A percentile compares a stretch with the other conserved stretches of the same genome.
Evolutionary conservation across 2,113 vertebrate species (phyloP).

Genomic region (Phyllostomus hastatus): DNA sequence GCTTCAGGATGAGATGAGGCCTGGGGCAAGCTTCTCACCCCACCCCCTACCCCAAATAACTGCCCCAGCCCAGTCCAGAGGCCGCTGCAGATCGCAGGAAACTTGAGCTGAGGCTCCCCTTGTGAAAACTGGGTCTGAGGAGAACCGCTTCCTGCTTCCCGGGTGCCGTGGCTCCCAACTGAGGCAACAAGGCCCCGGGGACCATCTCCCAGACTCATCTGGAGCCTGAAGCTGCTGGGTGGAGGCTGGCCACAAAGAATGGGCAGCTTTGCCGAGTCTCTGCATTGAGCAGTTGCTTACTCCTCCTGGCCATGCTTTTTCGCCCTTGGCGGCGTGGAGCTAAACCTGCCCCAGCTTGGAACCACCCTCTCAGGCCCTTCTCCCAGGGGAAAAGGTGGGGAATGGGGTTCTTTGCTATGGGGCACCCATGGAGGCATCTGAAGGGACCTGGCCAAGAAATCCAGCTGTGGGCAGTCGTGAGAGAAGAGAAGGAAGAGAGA

Average conservation of each 20-base stretch:
- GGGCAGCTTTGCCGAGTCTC: not conserved
- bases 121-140: not conserved
- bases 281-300: slow-evolving; percentile 8
- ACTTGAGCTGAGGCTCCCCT: not conserved
- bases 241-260: not conserved
- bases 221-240: not conserved
- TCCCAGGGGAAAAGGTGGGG: slow-evolving; percentile 49
- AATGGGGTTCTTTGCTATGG: not conserved
- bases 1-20: not conserved
- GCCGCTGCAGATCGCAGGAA: not conserved
- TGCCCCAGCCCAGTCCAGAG: not conserved
- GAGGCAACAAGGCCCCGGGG: not conserved
- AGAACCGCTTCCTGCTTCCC: not conserved
- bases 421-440: not conserved
- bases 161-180: not conserved
- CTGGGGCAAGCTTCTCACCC: not conserved
- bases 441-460: not conserved
- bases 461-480: not conserved
- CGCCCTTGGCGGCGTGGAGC: not conserved
- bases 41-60: not conserved
- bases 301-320: no score
- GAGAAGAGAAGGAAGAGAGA: not conserved
- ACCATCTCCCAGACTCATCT: not conserved
- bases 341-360: slow-evolving; percentile 34
- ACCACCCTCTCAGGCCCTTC: not conserved